phyloP scores from a whole-genome alignment of 2,888 invertebrate species.

The Drosophila percnosoma region DNA sequence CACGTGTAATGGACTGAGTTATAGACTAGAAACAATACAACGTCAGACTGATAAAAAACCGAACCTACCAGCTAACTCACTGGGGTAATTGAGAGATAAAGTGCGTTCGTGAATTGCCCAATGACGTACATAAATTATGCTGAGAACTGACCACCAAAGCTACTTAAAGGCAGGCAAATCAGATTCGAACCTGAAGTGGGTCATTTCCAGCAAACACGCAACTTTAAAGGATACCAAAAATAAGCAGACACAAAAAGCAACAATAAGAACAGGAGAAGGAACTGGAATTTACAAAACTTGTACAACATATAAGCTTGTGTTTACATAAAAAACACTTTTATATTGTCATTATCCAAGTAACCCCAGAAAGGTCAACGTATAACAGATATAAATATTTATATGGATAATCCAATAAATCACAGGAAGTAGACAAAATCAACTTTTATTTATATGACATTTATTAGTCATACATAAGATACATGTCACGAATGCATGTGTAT shows the following conservation, averaged over 20 bases:
- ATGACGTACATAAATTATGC: constrained; percentile 47
- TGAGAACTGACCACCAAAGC: constrained; percentile 13
- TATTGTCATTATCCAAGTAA: not conserved
- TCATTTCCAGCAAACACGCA: constrained; percentile 36
- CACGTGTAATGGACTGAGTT: not conserved
- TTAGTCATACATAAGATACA: constrained; percentile 16
- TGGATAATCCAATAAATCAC: constrained; percentile 1
- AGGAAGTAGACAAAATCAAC: constrained; percentile 28
- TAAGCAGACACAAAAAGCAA: not conserved
- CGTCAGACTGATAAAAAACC: constrained; percentile 17
- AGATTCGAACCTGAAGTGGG: constrained; percentile 13
- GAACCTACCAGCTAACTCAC: constrained; percentile 7
- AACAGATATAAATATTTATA: not conserved
- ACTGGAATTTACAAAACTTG: not conserved
- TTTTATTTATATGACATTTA: constrained; percentile 41
- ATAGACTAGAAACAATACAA: constrained; percentile 17
- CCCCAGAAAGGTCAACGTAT: not conserved
- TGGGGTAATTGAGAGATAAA: constrained; percentile 30
- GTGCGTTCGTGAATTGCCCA: constrained; percentile 40
- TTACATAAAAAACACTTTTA: not conserved
- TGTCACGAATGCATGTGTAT: not conserved
- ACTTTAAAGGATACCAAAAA: constrained; percentile 25
- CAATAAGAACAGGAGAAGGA: not conserved
- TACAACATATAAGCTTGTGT: not conserved
- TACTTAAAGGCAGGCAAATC: constrained; percentile 18